These are phyloP conservation scores for Chromoteleia sp. DNA, from an alignment of 2,888 invertebrate species.

Conservation along the genomic window DNA sequence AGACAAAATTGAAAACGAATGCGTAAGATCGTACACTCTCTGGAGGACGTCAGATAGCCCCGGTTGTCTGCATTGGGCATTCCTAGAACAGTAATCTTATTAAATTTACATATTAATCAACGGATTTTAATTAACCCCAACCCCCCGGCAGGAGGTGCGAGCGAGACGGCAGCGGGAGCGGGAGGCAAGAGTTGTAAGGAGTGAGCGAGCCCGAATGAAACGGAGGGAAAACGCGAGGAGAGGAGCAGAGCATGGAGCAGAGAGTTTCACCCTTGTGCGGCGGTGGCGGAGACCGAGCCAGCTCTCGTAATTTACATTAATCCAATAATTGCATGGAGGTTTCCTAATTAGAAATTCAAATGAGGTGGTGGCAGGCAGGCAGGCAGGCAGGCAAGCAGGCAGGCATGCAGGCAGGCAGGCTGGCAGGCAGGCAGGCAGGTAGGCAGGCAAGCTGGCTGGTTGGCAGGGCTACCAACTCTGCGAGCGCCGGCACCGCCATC, in stretches of 20 bases:
- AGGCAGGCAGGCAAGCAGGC: conserved; percentile 72
- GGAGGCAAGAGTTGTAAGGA: conserved; percentile 70
- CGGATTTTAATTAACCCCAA: conserved; percentile 97
- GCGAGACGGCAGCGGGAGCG: conserved; percentile 54
- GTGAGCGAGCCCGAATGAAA: conserved; percentile 72
- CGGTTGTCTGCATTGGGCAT: conserved; percentile 86
- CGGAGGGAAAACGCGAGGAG: conserved; percentile 74
- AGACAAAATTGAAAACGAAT: conserved; percentile 65
- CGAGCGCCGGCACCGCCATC: conserved; percentile 72
- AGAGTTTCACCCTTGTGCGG: conserved; percentile 83
- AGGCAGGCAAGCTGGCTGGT: conserved; percentile 75
- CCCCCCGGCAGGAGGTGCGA: conserved; percentile 83
- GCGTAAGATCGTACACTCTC: conserved; percentile 69
- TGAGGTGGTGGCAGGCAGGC: conserved; percentile 91
- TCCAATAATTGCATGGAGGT: conserved; percentile 97
- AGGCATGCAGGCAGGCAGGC: conserved; percentile 75
- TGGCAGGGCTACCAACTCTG: conserved; percentile 83
- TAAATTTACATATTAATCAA: conserved; percentile 99
- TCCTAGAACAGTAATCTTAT: conserved; percentile 98
- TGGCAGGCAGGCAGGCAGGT: conserved; percentile 75
- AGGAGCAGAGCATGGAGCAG: conserved; percentile 72
- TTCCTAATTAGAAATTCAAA: conserved; percentile 97
- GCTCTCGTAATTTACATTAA: conserved; percentile 96
- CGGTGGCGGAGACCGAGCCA: conserved; percentile 86
- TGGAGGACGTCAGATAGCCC: conserved; percentile 66